These are phyloP conservation scores for Theristicus caerulescens DNA, from an alignment of 2,113 vertebrate species.

Conservation along the genomic window DNA sequence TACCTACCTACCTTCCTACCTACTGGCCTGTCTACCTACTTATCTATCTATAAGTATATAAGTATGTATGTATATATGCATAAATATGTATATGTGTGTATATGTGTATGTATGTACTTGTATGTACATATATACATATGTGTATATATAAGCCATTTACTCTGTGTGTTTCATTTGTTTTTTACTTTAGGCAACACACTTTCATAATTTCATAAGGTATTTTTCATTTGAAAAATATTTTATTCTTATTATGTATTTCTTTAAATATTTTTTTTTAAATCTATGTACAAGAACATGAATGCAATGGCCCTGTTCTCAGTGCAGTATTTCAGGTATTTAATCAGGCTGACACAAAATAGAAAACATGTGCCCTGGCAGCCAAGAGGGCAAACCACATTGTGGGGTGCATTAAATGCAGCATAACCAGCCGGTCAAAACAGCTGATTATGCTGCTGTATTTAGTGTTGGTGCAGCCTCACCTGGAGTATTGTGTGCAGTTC, in stretches of 20 bases:
- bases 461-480: fast-evolving
- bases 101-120: not conserved
- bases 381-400: not conserved
- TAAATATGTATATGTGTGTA: not conserved
- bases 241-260: not conserved
- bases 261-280: not conserved
- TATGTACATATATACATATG: too few species aligned
- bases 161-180: not conserved
- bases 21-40: not conserved
- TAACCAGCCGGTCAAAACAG: not conserved
- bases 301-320: not conserved
- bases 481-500: not conserved
- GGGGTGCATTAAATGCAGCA: not conserved
- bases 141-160: not conserved
- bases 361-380: not conserved
- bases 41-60: not conserved
- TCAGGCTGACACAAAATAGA: not conserved
- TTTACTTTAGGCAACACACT: not conserved
- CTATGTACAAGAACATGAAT: not conserved
- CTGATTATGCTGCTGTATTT: not conserved
- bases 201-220: not conserved
- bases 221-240: not conserved
- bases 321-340: not conserved
- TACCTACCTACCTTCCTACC: not conserved
- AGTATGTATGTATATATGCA: too few species aligned